Conservation (phyloP, 2,113 vertebrate genomes). For the Ophthalmolycus amberensis region DNA sequence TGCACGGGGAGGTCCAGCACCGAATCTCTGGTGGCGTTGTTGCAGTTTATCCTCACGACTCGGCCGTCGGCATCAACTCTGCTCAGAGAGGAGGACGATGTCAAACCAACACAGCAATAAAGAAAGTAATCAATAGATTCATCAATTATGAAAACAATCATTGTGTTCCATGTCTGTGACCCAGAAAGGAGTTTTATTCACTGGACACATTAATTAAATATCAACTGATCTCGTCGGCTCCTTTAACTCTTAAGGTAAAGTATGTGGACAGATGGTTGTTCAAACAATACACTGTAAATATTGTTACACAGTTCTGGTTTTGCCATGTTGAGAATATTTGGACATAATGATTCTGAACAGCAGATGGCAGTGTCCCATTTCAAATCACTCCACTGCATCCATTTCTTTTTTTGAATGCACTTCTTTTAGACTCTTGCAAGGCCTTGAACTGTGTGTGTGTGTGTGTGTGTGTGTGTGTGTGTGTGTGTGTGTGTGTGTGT, state of each 20-base stretch:
- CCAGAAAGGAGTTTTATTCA: background rate
- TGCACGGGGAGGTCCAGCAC: constrained; percentile 90
- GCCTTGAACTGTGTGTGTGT: background rate
- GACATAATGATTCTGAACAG: constrained; percentile 43
- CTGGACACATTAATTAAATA: background rate
- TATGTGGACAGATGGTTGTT: background rate
- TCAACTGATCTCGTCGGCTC: background rate
- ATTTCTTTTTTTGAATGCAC: background rate
- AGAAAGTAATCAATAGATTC: background rate
- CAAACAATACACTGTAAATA: no score
- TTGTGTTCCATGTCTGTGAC: background rate
- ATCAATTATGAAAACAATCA: background rate
- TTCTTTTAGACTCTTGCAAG: background rate
- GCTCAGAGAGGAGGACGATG: constrained; percentile 21
- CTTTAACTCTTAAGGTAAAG: background rate
- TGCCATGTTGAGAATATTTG: background rate
- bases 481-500: background rate
- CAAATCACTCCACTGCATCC: constrained; percentile 14
- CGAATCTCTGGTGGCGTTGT: constrained; percentile 93
- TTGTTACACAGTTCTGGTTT: background rate
- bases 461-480: background rate
- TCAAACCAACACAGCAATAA: background rate
- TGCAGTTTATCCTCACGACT: constrained; percentile 89
- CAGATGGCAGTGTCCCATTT: constrained; percentile 74
- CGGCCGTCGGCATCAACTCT: constrained; percentile 86